phyloP scores from a whole-genome alignment of 2,113 vertebrate genomes.

The Sigmodon hispidus region DNA sequence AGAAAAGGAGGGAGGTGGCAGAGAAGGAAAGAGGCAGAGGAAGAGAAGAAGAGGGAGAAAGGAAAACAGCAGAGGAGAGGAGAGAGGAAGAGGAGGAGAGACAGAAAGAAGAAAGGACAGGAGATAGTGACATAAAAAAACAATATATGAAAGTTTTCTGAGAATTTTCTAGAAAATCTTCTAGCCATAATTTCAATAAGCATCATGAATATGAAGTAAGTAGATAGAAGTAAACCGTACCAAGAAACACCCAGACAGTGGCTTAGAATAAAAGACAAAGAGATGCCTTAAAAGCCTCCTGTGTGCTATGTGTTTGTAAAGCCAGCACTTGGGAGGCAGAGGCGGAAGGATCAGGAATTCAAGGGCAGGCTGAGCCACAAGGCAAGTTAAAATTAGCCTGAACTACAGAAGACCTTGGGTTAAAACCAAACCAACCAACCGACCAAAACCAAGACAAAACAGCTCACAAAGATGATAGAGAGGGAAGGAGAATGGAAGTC shows the following conservation, averaged over 20 bases:
- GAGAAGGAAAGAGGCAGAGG: neutral
- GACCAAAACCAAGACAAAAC: neutral
- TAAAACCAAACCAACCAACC: neutral
- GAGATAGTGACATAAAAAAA: neutral
- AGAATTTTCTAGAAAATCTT: slow-evolving; percentile 30
- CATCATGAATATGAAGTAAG: neutral
- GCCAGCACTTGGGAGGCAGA: neutral
- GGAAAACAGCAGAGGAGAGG: neutral
- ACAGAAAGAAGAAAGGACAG: too few relatives aligned
- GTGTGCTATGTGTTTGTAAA: neutral
- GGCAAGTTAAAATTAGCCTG: neutral
- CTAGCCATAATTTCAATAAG: neutral
- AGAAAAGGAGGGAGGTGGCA: neutral
- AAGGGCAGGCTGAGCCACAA: neutral
- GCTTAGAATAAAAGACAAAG: slow-evolving; percentile 24
- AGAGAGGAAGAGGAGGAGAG: neutral
- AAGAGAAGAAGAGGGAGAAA: neutral
- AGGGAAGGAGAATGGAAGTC: neutral
- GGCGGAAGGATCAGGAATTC: neutral
- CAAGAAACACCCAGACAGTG: neutral
- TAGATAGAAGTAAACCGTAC: neutral
- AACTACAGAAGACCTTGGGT: neutral
- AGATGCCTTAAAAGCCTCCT: neutral
- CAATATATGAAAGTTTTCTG: neutral
- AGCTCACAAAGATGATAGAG: neutral